Evolutionary conservation across 2,113 vertebrate species (phyloP).

Genomic region (Myocastor coypus): DNA sequence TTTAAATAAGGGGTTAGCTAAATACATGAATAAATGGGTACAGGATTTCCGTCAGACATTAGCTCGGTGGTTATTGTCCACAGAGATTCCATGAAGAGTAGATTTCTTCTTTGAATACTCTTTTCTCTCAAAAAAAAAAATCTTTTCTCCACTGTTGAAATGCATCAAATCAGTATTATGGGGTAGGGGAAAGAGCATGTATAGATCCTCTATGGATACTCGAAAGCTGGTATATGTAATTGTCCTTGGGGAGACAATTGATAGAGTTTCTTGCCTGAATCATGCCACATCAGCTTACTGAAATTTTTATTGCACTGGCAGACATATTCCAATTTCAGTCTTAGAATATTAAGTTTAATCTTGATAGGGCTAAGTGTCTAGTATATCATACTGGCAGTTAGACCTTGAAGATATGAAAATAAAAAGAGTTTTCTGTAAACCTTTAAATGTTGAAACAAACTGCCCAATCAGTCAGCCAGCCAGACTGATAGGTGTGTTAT

Average conservation of each 20-base stretch:
- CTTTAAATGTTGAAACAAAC: slow-evolving; percentile 81
- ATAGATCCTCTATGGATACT: neutral
- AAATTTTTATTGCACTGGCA: slow-evolving; percentile 36
- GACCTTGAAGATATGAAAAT: slow-evolving; percentile 63
- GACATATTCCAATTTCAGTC: neutral
- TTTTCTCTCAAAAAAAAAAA: too few relatives aligned
- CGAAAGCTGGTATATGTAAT: neutral
- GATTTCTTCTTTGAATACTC: neutral
- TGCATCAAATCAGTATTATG: neutral
- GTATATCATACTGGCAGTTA: slow-evolving; percentile 76
- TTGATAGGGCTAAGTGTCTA: slow-evolving; percentile 26
- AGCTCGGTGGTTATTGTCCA: neutral
- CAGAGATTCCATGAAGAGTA: neutral
- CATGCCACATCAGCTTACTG: neutral
- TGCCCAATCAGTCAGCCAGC: slow-evolving; percentile 75
- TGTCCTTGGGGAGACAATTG: neutral
- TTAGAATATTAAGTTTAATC: slow-evolving; percentile 60
- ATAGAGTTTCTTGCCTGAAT: neutral
- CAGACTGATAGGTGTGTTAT: slow-evolving; percentile 79
- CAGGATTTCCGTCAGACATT: neutral
- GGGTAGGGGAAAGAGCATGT: accelerated
- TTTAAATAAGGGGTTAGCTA: neutral
- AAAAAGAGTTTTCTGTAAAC: slow-evolving; percentile 76
- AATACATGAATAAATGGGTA: neutral
- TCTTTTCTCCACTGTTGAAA: neutral